These are phyloP conservation scores for Papilio xuthus DNA, from an alignment of 1,140 invertebrate species.

Conservation along the genomic window DNA sequence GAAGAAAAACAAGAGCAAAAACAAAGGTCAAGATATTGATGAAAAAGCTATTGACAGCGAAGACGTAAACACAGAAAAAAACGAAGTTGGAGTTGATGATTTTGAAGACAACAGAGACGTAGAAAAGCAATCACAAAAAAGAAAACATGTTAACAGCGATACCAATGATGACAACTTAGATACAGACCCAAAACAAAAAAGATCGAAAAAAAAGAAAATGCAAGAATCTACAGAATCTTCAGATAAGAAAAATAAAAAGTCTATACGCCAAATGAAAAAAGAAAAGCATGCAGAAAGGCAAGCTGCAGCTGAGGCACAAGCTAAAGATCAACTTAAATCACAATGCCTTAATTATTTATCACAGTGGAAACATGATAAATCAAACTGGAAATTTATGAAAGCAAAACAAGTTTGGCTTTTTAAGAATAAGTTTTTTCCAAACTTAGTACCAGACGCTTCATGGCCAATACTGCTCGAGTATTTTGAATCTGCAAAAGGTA, in stretches of 20 bases:
- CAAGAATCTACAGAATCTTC: constrained; percentile 48
- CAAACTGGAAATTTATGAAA: constrained; percentile 90
- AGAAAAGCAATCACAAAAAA: constrained; percentile 45
- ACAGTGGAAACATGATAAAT: constrained; percentile 86
- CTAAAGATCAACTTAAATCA: constrained; percentile 77
- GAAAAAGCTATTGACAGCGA: constrained; percentile 36
- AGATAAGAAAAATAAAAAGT: constrained; percentile 73
- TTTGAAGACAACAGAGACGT: constrained; percentile 25
- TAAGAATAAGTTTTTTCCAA: constrained; percentile 84
- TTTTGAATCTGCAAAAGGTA: constrained; percentile 85
- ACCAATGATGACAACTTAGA: constrained; percentile 58
- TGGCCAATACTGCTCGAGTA: constrained; percentile 87
- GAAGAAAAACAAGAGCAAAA: constrained; percentile 42
- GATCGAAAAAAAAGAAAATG: constrained; percentile 71
- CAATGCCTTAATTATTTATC: constrained; percentile 82
- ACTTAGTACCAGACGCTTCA: constrained; percentile 82
- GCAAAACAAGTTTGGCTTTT: constrained; percentile 88
- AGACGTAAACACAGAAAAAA: constrained; percentile 23
- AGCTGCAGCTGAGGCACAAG: constrained; percentile 63
- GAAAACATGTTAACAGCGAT: constrained; percentile 47
- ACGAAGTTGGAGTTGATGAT: constrained; percentile 7
- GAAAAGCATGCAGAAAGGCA: constrained; percentile 73
- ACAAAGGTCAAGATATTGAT: constrained; percentile 42
- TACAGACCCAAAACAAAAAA: constrained; percentile 54
- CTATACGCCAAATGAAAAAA: constrained; percentile 76